Base-by-base conservation (phyloP, 2,113 vertebrate species). In the Gobiocypris rarus region DNA sequence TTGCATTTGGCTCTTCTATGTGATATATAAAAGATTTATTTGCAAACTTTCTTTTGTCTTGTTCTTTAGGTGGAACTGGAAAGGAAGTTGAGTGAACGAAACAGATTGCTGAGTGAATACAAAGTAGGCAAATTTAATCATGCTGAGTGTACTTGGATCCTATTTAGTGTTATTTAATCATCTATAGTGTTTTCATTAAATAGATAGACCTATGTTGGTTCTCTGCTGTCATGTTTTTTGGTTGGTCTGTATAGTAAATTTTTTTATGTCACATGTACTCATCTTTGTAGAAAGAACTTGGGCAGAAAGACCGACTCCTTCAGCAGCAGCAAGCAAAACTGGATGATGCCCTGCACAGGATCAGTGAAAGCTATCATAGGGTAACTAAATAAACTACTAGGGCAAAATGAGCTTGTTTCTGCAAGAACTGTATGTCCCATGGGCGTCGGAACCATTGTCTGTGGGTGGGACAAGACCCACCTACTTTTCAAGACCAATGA, bases 221-320 rank as follows among this genome's bases (percentile, higher is more conserved):
- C 10, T 45, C 1, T n/a, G n/a, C n/a, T n/a, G n/a, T n/a, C n/a
- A n/a, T n/a, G n/a, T n/a, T 11, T 45, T 3, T 41, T 13, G 34
- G 5, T 3, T 38, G 8, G 63, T 69, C 43, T 74, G n/a, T 9
- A 71, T 24, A 26, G 10, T 38, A 26, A 69, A 79, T 59, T 63
- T 15, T 52, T 58, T 4, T 69, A 28, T 48, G 0, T 48, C 38
- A 11, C n/a, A n/a, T 78, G 28, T 83, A 58, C 67, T 65, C 89
- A 14, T 88, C 4, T 85, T 87, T 91, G 87, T 89, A 95, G 96
- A 95, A 95, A 89, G 94, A 98, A 73, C 90, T 97, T 70, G 95
- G 96, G 74, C 97, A 97, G 93, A 99, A 98, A 90, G 97, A 99
- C 1, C 90, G 96, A 87, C 95, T 97, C 10, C 75, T 97, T 82